Evolutionary conservation across 2,113 vertebrate species (phyloP), one percentile per base, ranked within the genome.

Genomic region (Dicrurus megarhynchus): DNA sequence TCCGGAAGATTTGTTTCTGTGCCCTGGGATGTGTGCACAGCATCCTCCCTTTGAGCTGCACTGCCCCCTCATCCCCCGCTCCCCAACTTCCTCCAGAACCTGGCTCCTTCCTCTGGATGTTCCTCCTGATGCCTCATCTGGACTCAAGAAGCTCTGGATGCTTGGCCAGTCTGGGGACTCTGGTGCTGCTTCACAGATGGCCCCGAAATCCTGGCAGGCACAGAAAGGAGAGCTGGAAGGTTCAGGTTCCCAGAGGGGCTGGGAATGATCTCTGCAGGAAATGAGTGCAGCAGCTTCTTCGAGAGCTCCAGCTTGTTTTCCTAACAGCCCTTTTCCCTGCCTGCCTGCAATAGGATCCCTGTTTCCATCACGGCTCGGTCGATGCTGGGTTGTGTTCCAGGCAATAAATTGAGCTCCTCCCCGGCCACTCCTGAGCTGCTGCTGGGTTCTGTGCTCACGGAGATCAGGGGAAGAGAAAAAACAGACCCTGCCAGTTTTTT

Each of bases 281-380:
- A 89, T 64, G 39, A 94, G 70, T 68, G 73, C 33, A 84, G 67
- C 63, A 83, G 90, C 64, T 89, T 81, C 68, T 95, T 90, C 32
- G 52, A 77, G 90, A 73, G 55, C 37, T 49, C 69, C 77, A 75
- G 37, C 37, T 86, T 35, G 28, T 96, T 92, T 83, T 85, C 83
- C 73, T 92, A 74, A 67, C 44, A 94, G 69, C 50, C 78, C 71
- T 73, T 84, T 73, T 57, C 83, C 42, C 50, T 55, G 84, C 71
- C 74, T 90, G 10, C 0, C 63, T 5, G 10, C 39, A 84, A 81
- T 28, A 39, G 70, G 37, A 44, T 92, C 63, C 35, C 17, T 2
- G 4, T 68, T 90, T 57, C 71, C 80, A 84, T 37, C 63, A 44
- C 0, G 0, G 52, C 46, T 53, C 56, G 69, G 53, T 50, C 80